phyloP scores from a whole-genome alignment of 2,888 invertebrate genomes.

The Cheilosia grossa region DNA sequence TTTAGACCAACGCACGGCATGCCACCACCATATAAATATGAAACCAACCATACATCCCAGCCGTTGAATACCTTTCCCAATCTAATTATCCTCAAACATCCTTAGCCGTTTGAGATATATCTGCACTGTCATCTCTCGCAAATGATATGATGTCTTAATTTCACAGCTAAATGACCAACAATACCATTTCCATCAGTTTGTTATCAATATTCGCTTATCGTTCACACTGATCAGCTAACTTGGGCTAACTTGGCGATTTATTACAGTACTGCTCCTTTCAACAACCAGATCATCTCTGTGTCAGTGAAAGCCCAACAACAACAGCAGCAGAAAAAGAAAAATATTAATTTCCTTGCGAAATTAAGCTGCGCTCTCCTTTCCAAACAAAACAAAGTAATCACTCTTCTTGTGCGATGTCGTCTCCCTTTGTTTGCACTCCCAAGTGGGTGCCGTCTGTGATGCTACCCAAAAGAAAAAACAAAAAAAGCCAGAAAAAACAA shows the following conservation, averaged over 20 bases:
- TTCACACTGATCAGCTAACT: neutral
- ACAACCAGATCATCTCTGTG: conserved; percentile 48
- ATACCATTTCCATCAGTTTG: conserved; percentile 38
- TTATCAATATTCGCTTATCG: conserved; percentile 67
- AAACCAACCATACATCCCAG: neutral
- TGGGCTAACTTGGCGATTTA: conserved; percentile 15
- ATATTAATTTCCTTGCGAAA: conserved; percentile 71
- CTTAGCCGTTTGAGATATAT: neutral
- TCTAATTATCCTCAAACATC: neutral
- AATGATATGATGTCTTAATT: conserved; percentile 41
- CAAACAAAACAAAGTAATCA: conserved; percentile 70
- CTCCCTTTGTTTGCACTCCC: conserved; percentile 63
- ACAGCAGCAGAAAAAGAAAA: conserved; percentile 6
- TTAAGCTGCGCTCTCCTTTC: conserved; percentile 17
- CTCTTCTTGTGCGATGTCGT: conserved; percentile 62
- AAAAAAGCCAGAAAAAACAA: conserved; percentile 5
- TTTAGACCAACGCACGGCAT: too few species aligned
- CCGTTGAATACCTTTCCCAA: neutral
- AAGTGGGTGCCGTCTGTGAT: conserved; percentile 24
- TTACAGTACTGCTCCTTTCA: neutral
- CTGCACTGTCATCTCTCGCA: neutral
- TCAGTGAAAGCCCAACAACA: conserved; percentile 11
- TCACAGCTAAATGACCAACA: conserved; percentile 47
- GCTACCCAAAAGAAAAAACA: neutral
- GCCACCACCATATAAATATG: neutral